phyloP scores from a whole-genome alignment of 2,888 invertebrate genomes.

The Leptopterna dolabrata region DNA sequence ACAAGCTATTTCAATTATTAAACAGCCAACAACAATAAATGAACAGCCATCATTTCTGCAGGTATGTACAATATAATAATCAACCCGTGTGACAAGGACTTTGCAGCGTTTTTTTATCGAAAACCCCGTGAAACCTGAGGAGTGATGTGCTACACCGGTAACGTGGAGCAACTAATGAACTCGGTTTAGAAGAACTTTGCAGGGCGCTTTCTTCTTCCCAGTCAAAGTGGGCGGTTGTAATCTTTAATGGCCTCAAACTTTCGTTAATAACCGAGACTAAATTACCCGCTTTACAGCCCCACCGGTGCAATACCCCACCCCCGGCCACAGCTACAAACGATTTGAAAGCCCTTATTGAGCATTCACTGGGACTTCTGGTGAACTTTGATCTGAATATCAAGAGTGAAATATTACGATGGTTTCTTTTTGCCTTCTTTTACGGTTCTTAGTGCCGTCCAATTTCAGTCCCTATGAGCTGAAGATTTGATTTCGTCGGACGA shows the following conservation, averaged over 20 bases:
- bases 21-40: no score
- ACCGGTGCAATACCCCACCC: neutral
- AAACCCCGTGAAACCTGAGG: no score
- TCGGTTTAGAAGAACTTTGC: neutral
- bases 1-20: no score
- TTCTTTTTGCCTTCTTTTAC: no score
- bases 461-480: no score
- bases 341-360: neutral
- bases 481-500: no score
- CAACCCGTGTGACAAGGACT: no score
- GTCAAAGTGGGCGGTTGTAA: neutral
- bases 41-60: no score
- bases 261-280: neutral
- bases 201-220: neutral
- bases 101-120: no score
- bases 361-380: neutral
- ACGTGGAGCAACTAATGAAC: neutral
- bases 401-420: neutral
- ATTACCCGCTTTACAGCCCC: neutral
- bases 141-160: no score
- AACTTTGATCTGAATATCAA: constrained; percentile 1
- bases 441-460: no score
- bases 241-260: neutral
- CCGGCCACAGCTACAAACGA: neutral
- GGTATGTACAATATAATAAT: no score